These are phyloP conservation scores for Hyphantria cunea DNA, from an alignment of 1,140 invertebrate genomes.

Conservation along the genomic window DNA sequence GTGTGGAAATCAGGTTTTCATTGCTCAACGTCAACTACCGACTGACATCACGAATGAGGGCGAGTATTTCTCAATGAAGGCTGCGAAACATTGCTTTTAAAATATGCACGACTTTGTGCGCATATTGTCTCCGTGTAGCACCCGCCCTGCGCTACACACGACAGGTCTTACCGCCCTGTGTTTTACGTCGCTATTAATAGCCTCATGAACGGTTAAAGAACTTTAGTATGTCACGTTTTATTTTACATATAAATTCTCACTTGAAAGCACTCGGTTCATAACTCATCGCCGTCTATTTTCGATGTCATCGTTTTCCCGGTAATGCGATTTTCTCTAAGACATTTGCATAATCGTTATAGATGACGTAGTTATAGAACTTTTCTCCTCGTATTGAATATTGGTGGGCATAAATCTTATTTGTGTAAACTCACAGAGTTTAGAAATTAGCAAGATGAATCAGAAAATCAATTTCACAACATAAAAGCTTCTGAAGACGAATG, in stretches of 20 bases:
- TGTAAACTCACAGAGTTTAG: neutral
- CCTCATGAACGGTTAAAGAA: no score
- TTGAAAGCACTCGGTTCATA: no score
- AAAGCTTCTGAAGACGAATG: neutral
- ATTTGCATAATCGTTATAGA: slow-evolving; percentile 9
- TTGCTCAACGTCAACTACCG: slow-evolving; percentile 62
- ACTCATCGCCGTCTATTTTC: no score
- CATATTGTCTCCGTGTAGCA: slow-evolving; percentile 46
- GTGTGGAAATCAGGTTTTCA: slow-evolving; percentile 74
- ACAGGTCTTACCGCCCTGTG: neutral
- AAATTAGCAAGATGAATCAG: slow-evolving; percentile 3
- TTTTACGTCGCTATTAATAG: neutral
- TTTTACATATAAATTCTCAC: no score
- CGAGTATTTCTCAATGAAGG: slow-evolving; percentile 75
- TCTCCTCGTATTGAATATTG: neutral
- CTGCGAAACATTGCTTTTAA: slow-evolving; percentile 74
- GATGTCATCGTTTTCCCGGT: slow-evolving; percentile 9
- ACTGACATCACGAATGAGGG: slow-evolving; percentile 77
- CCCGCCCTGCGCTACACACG: slow-evolving; percentile 6
- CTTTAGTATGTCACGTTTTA: neutral
- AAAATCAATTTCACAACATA: neutral
- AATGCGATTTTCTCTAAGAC: slow-evolving; percentile 14
- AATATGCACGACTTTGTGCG: slow-evolving; percentile 72
- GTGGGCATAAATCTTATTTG: no score
- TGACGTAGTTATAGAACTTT: neutral